Base-by-base conservation (phyloP, 2,113 vertebrate genomes). In the Anguilla rostrata region DNA sequence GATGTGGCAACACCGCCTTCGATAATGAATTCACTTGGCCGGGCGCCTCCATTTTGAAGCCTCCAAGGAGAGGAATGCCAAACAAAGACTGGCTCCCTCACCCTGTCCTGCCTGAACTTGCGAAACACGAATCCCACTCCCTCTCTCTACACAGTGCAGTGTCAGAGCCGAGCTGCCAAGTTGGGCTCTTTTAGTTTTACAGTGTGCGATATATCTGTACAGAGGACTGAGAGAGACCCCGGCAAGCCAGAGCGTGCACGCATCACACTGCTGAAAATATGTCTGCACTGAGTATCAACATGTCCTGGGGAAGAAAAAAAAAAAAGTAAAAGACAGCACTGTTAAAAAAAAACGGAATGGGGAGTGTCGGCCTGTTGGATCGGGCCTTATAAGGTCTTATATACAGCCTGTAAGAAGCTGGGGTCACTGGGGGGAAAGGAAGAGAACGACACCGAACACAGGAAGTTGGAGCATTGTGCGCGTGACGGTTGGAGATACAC, bases 331-430 rank as follows among this genome's bases (percentile, higher is more conserved):
- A 75, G 26, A 29, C 8, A n/a, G 20, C 22, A 5, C 43, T 6
- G 43, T 46, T 46, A 46, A 5, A 46, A 75, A 75, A 75, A 75
- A 75, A 75, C n/a, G 5, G 26, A n/a, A 75, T 12, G n/a, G 26
- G n/a, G 43, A 75, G 60, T 15, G 63, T 20, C 39, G 39, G 60
- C 66, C 40, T 53, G n/a, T 26, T 12, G n/a, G 9, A 11, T 43
- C 40, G 8, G 18, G 15, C 84, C 84, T 78, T 85, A 85, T 85
- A 79, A 85, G 84, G 84, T 2, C 46, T 63, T 63, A 63, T 26
- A 46, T 46, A 12, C 7, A 53, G 49, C 12, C 9, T 53, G 49
- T 53, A 9, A 11, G 12, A 2, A 1, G 7, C 49, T 53, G 22
- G 75, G 84, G 84, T 83, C 82, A 57, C 53, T 34, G 34, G 12